Evolutionary conservation across 2,797 vertebrate genomes (phyloP), one percentile per base, ranked within the genome.

Genomic region (Hoplostethus atlanticus): DNA sequence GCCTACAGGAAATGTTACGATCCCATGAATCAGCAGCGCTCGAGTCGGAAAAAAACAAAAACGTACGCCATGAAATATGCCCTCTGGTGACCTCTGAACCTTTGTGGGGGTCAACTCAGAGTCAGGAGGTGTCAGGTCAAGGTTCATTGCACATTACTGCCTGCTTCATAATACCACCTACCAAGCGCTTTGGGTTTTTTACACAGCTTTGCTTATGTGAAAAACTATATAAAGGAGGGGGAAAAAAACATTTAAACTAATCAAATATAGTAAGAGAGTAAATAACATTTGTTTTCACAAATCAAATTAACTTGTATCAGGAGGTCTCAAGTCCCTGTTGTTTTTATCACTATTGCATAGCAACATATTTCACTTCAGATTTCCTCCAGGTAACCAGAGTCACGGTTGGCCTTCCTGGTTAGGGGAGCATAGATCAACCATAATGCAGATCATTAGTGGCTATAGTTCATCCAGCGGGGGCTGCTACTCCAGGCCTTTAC

Each of bases 1-100:
- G 91, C 81, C 83, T 81, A 90, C 89, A 90, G 86, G 87, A 93
- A 90, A 89, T 89, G 76, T 86, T 89, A 84, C 58, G 63, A 84
- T 84, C 89, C 77, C 73, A 57, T 86, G 87, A 92, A 88, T 92
- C 73, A 83, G 89, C 87, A 80, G 63, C 1, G 42, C 56, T 44
- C 72, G 64, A 12, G 81, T 53, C 77, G 51, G 50, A 87, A 91
- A 92, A 91, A 84, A 90, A 90, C 21, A 21, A 21, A 21, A 21
- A 21, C 63, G 42, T 59, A 47, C 64, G 56, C 74, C 67, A 5
- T 87, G 77, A 89, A 84, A 87, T 38, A 73, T 76, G 74, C 76
- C 84, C 87, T 81, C 58, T 21, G 58, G 38, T 73, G 86, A 84
- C 84, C 80, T 68, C 66, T 65, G 68, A 64, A 68, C 76, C 80